Evolutionary conservation across 2,888 invertebrate species (phyloP).

Genomic region (Herminia tarsipennalis): DNA sequence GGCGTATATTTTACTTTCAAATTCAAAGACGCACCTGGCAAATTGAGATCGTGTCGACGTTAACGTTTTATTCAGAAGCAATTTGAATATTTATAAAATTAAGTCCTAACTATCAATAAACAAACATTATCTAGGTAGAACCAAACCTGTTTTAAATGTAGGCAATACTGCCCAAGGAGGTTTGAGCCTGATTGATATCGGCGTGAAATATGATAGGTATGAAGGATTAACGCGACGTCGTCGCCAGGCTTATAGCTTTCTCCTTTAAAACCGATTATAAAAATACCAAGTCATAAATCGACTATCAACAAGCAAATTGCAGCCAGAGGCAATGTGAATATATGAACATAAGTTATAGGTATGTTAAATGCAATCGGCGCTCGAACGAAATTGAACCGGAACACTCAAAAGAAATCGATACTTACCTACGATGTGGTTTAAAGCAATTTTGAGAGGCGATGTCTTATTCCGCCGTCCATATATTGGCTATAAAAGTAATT

Average conservation of each 20-base stretch:
- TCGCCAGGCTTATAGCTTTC: too few relatives aligned
- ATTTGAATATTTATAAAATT: conserved; percentile 19
- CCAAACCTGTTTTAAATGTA: conserved; percentile 31
- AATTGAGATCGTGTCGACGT: conserved; percentile 10
- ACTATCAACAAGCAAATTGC: conserved; percentile 61
- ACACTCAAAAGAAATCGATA: conserved; percentile 72
- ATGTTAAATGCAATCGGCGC: conserved; percentile 58
- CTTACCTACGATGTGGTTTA: conserved; percentile 54
- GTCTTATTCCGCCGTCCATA: conserved; percentile 46
- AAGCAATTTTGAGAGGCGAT: conserved; percentile 60
- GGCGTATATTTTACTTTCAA: conserved; percentile 22
- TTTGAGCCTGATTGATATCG: conserved; percentile 55
- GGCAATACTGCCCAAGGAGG: conserved; percentile 35
- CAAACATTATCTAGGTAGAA: conserved; percentile 8
- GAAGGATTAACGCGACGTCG: conserved; percentile 44
- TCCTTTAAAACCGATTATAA: conserved; percentile 60
- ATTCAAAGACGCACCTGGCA: conserved; percentile 7
- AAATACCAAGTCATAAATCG: conserved; percentile 63
- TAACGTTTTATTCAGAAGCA: conserved; percentile 13
- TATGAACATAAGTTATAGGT: conserved; percentile 50
- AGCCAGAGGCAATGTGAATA: conserved; percentile 50
- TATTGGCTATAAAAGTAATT: conserved; percentile 49
- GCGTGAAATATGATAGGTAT: conserved; percentile 69
- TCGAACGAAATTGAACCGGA: conserved; percentile 72
- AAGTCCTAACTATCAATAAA: conserved; percentile 10